phyloP scores from a whole-genome alignment of 2,797 vertebrate species.

The Enteromius thamalakanensis region DNA sequence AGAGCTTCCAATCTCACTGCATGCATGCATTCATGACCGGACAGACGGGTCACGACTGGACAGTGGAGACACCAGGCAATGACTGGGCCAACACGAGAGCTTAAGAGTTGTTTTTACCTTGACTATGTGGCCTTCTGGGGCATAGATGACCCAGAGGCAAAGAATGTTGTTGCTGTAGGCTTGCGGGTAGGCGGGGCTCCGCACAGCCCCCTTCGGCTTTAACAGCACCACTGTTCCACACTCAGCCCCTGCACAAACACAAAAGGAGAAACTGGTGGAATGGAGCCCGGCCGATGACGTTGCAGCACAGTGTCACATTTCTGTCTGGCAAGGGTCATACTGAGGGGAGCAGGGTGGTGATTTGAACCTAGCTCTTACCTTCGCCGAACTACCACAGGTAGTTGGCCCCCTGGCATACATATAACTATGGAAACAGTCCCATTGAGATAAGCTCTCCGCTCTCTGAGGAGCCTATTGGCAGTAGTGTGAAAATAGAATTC shows the following conservation, averaged over 20 bases:
- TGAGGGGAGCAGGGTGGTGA: slow-evolving; percentile 42
- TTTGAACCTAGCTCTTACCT: slow-evolving; percentile 44
- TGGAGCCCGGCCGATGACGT: slow-evolving; percentile 24
- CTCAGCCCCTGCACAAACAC: slow-evolving; percentile 67
- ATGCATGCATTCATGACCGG: slow-evolving; percentile 60
- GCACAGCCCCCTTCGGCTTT: slow-evolving; percentile 75
- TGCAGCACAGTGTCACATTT: slow-evolving; percentile 49
- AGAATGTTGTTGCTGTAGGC: slow-evolving; percentile 73
- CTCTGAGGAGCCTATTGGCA: neutral
- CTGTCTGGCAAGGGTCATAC: slow-evolving; percentile 54
- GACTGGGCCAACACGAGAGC: slow-evolving; percentile 4
- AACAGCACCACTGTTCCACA: slow-evolving; percentile 78
- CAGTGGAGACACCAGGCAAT: slow-evolving; percentile 12
- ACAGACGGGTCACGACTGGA: slow-evolving; percentile 29
- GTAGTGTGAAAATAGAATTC: slow-evolving; percentile 1
- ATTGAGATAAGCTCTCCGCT: neutral
- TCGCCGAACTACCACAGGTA: slow-evolving; percentile 10
- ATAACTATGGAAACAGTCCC: slow-evolving; percentile 29
- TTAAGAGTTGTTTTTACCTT: slow-evolving; percentile 75
- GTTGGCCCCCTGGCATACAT: slow-evolving; percentile 28
- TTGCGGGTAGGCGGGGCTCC: slow-evolving; percentile 79
- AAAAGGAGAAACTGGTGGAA: slow-evolving; percentile 44
- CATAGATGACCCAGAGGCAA: slow-evolving; percentile 82
- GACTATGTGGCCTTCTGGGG: slow-evolving; percentile 73
- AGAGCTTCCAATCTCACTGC: slow-evolving; percentile 57